Base-by-base conservation (phyloP, 2,888 invertebrate genomes). In the Argyra leucocephala region DNA sequence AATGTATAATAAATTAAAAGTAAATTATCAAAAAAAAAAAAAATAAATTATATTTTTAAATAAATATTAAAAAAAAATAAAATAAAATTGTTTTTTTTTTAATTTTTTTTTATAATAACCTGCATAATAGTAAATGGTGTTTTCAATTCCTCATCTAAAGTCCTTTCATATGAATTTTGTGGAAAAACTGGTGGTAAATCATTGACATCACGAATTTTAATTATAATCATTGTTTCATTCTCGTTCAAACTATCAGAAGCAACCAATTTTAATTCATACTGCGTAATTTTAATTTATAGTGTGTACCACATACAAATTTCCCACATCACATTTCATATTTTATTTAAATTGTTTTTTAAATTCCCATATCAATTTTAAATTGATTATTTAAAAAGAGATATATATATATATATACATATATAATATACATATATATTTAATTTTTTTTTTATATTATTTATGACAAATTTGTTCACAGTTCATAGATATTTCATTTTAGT, bases 241-340 rank as follows among this genome's bases (percentile, higher is more conserved):
- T 94, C 93, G 84, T 91, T 91, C 80, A 91, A 86, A 78, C 92
- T 91, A 82, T 92, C 91, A 70, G 93, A 92, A 68, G 91, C 91
- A 78, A 93, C 91, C 84, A 91, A 85, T 79, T 90, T 89, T 83
- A 92, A 84, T 82, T 90, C 90, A 83, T 91, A 92, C 89, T 91
- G 84, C n/a, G n/a, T n/a, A n/a, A n/a, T n/a, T n/a, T n/a, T n/a
- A n/a, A n/a, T n/a, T n/a, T n/a, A n/a, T n/a, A n/a, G n/a, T n/a
- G n/a, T n/a, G n/a, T n/a, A n/a, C n/a, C n/a, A n/a, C n/a, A n/a
- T n/a, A n/a, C n/a, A n/a, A n/a, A n/a, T n/a, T n/a, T n/a, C n/a
- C n/a, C n/a, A n/a, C n/a, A n/a, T n/a, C n/a, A n/a, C n/a, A n/a
- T n/a, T n/a, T n/a, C n/a, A n/a, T n/a, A n/a, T n/a, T n/a, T n/a